Base-by-base conservation (phyloP, 1,140 invertebrate genomes). In the Saccostrea cuccullata region DNA sequence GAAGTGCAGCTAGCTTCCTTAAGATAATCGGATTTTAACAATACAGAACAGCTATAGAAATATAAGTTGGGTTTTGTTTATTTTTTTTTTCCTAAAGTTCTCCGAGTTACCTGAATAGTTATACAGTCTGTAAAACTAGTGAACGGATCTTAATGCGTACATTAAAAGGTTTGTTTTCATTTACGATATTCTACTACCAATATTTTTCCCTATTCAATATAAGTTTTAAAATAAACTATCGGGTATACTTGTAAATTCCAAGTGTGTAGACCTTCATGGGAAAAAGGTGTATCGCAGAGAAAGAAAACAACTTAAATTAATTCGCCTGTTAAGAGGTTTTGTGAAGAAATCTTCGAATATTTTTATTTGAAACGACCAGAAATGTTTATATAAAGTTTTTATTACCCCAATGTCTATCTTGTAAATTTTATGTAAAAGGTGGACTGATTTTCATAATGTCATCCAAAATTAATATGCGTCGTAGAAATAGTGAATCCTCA, bases 271-370 rank as follows among this genome's bases (percentile, higher is more conserved):
- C 26, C 23, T 13, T 12, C 26, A 77, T 77, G 70, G 70, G 70
- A 77, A 77, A 30, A 13, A 2, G 23, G 15, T 77, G 26, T 30
- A 30, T 77, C 30, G 23, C 13, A 77, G 26, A 36, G 30, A 36
- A 77, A 77, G 70, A 77, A 77, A 77, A 77, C 70, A 77, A 77
- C 70, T 77, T 77, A 77, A 8, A 15, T 30, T 77, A 77, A 77
- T 77, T 77, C 70, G 11, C 70, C 30, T 77, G 15, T 77, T 77
- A 30, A 77, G 70, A 30, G 26, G 70, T 77, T 77, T 77, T 26
- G 23, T 77, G 23, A 36, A 26, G 30, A 77, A 77, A 30, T 36
- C 15, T 77, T 30, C 15, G 70, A 77, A 30, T 77, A 17, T 77
- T 77, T 77, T 77, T 30, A 77, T 77, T 73, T 77, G 23, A 30